Evolutionary conservation across 2,888 invertebrate species (phyloP).

Genomic region (Pandemis corylana): DNA sequence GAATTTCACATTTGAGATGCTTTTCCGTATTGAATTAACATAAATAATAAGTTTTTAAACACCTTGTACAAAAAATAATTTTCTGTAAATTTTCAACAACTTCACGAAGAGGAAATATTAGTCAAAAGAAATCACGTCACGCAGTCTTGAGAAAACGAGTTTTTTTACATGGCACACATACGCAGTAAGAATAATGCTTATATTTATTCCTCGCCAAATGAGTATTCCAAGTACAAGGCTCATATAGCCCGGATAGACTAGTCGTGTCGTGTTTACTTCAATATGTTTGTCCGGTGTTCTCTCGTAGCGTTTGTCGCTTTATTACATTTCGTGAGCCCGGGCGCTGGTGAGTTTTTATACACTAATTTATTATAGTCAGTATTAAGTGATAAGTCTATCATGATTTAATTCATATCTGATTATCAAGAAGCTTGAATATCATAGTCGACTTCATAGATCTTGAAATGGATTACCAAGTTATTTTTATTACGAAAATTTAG

Average conservation of each 20-base stretch:
- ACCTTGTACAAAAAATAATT: not conserved
- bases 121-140: slow-evolving; percentile 10
- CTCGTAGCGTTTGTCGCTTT: slow-evolving; percentile 10
- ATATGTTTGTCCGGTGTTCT: slow-evolving; percentile 27
- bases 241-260: slow-evolving; percentile 5
- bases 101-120: slow-evolving; percentile 4
- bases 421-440: too few relatives aligned
- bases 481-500: too few relatives aligned
- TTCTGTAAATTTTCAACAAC: not conserved
- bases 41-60: too few relatives aligned
- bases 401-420: too few relatives aligned
- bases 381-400: too few relatives aligned
- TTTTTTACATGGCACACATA: slow-evolving; percentile 10
- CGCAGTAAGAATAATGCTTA: slow-evolving; percentile 4
- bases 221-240: slow-evolving; percentile 23
- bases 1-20: too few relatives aligned
- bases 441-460: too few relatives aligned
- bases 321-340: slow-evolving; percentile 12
- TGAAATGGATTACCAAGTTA: too few relatives aligned
- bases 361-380: not conserved
- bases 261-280: slow-evolving; percentile 20
- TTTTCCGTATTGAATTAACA: too few relatives aligned
- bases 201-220: slow-evolving; percentile 28
- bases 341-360: slow-evolving; percentile 20
- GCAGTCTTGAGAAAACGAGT: slow-evolving; percentile 19